Evolutionary conservation across 2,888 invertebrate genomes (phyloP), one percentile per base, ranked within the genome.

Genomic region (Drosophila tripunctata): DNA sequence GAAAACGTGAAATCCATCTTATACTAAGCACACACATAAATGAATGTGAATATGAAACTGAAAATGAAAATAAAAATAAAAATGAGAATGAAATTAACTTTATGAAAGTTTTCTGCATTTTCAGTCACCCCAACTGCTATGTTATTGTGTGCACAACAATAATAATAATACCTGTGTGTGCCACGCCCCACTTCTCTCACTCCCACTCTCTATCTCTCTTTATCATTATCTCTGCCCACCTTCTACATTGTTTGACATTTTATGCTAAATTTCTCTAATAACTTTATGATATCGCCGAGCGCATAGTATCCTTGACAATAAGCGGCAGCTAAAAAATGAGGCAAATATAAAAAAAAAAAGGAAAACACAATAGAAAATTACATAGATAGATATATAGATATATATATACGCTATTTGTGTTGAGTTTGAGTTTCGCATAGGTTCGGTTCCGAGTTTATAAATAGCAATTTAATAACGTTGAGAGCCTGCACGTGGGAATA

Each of bases 401-500:
- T 8, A 21, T n/a, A n/a, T 17, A 36, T 47, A 22, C n/a, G 2
- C 14, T 27, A 27, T 35, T n/a, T 54, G 8, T 27, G 44, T 17
- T 41, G 41, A 14, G 30, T 52, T 17, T 52, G 41, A n/a, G 50
- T 27, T 21, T n/a, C 21, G 41, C 62, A 45, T 45, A 56, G 65
- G 43, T 68, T 71, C 41, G 36, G 52, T 61, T 63, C 31, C 47
- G 38, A 48, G 67, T 78, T 75, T 82, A 82, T 82, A 85, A 82
- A 82, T 82, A 82, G 85, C 51, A 85, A 57, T 82, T 85, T 82
- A 82, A 85, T 82, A 82, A 82, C 66, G 77, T 58, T 82, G 77
- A 85, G 75, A 82, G 85, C 81, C 62, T 63, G 62, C 79, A 85
- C 85, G 85, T 81, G 85, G 82, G 82, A 78, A 84, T 74, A 74